phyloP scores from a whole-genome alignment of 2,797 vertebrate species.

The Apogon talboti region DNA sequence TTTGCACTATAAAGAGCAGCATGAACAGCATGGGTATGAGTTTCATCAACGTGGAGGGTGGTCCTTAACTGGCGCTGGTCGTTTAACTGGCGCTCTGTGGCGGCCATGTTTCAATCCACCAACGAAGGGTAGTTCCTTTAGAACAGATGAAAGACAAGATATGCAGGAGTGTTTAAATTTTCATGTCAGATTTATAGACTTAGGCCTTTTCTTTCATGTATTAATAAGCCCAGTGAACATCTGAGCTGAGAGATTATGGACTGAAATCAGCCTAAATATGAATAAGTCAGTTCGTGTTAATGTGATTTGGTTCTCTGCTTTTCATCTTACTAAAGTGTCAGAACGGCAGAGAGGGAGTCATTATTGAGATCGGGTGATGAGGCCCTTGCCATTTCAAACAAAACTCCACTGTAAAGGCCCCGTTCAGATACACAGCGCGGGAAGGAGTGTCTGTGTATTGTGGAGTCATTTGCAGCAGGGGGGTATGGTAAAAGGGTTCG shows the following conservation, averaged over 20 bases:
- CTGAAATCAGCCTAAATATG: slow-evolving; percentile 84
- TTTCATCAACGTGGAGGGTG: slow-evolving; percentile 73
- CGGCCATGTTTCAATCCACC: slow-evolving; percentile 71
- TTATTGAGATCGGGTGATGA: slow-evolving; percentile 64
- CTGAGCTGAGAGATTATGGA: slow-evolving; percentile 82
- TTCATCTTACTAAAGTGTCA: slow-evolving; percentile 82
- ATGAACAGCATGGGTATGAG: slow-evolving; percentile 43
- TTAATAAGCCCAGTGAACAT: slow-evolving; percentile 83
- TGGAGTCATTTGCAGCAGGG: slow-evolving; percentile 11
- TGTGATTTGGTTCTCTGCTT: slow-evolving; percentile 77
- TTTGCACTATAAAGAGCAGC: slow-evolving; percentile 75
- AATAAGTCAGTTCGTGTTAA: slow-evolving; percentile 84
- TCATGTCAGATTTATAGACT: slow-evolving; percentile 84
- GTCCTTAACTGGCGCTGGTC: slow-evolving; percentile 63
- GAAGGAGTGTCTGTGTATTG: slow-evolving; percentile 27
- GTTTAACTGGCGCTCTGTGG: slow-evolving; percentile 68
- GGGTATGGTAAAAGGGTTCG: slow-evolving; percentile 25
- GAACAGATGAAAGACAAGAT: slow-evolving; percentile 82
- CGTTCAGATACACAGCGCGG: slow-evolving; percentile 14
- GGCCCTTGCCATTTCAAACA: slow-evolving; percentile 58
- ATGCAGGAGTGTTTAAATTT: slow-evolving; percentile 82
- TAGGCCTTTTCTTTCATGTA: slow-evolving; percentile 85
- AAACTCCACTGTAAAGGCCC: slow-evolving; percentile 23
- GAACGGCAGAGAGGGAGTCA: slow-evolving; percentile 66
- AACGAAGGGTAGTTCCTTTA: slow-evolving; percentile 73